Base-by-base conservation (phyloP, 2,797 vertebrate genomes). In the Sciaenops ocellatus region DNA sequence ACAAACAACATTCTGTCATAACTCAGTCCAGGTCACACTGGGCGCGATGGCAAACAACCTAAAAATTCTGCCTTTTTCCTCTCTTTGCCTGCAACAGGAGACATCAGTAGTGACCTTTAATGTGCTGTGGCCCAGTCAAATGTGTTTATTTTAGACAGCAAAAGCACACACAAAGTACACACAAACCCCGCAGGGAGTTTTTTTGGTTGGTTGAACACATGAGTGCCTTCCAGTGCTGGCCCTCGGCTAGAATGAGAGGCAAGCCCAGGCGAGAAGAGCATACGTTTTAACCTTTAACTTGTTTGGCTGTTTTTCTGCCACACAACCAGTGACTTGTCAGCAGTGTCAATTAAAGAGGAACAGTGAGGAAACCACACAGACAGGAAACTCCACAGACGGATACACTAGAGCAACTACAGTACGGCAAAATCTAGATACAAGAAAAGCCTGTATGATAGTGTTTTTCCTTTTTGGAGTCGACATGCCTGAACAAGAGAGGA, bases 91-190 rank as follows among this genome's bases (percentile, higher is more conserved):
- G 50, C 73, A 70, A 69, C 76, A 70, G 70, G 62, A 73, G 69
- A 66, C 85, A 74, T 83, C 78, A 51, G 79, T 54, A 41, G 67
- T 87, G 89, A 87, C 85, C 86, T 86, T 85, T 79, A 63, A 59
- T 52, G 67, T 16, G 57, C 66, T 47, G 67, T 41, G 41, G 73
- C 48, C 68, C 24, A 57, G 74, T 82, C 69, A 68, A 80, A 64
- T 63, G 68, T 73, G 63, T 76, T 81, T 78, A 82, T 80, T 72
- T 69, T 38, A 46, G 70, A 80, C 51, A 54, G 34, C 57, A 50
- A 10, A n/a, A 22, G 28, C 51, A 62, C 46, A 71, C 20, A 79
- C 75, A 73, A 24, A 61, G 34, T 67, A 56, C 76, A 62, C 22
- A 51, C 52, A 74, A 38, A 44, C n/a, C 44, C 74, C 28, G 5